A percentile compares a stretch with the other conserved stretches of the same genome.
Evolutionary conservation across 2,113 vertebrate species (phyloP).

Genomic region (Fregata magnificens): DNA sequence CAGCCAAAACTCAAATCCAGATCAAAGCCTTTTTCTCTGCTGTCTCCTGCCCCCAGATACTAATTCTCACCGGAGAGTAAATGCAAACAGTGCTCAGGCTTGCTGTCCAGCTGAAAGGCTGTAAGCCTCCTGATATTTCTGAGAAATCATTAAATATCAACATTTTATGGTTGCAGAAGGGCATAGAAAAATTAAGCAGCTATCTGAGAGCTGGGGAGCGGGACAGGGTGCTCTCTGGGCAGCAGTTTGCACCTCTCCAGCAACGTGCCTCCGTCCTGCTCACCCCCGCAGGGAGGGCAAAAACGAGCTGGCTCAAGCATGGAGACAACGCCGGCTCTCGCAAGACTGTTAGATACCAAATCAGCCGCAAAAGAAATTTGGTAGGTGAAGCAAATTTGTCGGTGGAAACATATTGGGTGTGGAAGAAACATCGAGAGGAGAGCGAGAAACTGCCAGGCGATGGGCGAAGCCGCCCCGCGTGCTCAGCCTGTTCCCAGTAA

Average conservation of each 20-base stretch:
- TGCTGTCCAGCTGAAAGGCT: not conserved
- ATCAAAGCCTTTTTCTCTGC: not conserved
- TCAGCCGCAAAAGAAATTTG: not conserved
- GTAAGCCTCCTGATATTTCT: not conserved
- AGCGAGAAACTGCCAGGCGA: not conserved
- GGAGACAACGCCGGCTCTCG: rapidly evolving
- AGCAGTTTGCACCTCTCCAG: not conserved
- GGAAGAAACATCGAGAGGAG: not conserved
- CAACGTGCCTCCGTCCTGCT: rapidly evolving
- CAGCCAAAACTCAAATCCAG: conserved; percentile 1
- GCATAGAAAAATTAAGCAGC: not conserved
- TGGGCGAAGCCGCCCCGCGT: not conserved
- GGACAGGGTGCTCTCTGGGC: not conserved
- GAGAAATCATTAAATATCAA: not conserved
- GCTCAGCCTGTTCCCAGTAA: not conserved
- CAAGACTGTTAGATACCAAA: not conserved
- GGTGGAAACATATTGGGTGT: not conserved
- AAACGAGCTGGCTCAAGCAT: not conserved
- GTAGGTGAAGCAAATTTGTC: not conserved
- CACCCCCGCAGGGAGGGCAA: not conserved
- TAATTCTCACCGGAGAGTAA: not conserved
- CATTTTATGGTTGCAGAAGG: not conserved
- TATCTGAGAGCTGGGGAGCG: not conserved
- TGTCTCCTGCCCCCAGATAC: not conserved
- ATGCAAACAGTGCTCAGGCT: not conserved